Evolutionary conservation across 2,888 invertebrate genomes (phyloP), one percentile per base, ranked within the genome.

Genomic region (Sturmia bella): DNA sequence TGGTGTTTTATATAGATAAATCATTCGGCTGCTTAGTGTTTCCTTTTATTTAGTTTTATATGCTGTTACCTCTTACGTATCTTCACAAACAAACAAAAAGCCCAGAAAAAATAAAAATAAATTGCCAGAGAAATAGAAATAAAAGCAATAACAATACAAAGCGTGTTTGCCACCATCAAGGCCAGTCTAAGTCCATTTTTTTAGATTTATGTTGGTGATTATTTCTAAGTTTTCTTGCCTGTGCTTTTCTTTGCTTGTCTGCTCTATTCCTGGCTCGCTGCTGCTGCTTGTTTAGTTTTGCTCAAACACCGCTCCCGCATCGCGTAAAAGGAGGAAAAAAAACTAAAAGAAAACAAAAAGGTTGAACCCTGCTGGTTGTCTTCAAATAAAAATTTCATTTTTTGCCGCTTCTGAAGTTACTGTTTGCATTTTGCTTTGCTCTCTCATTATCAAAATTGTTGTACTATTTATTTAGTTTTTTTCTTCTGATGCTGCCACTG

Each of bases 201-300:
- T 85, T 85, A 87, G 87, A 87, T 86, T 86, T 87, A 87, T 87
- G 85, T 86, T 85, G 86, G 87, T 86, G 87, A 87, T 87, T 86
- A 87, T 86, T 86, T 86, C 86, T 87, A 86, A 86, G 86, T 86
- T 87, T 87, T 59, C 77, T 74, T 68, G 64, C 64, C 57, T 48
- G 56, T 70, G 81, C 63, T 66, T 66, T 66, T 41, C 37, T 32
- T 52, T n/a, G 45, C 64, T 39, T 45, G 39, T 45, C 48, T 48
- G 27, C 39, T 56, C 41, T 66, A 66, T 56, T 66, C 24, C 15
- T 56, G 56, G 45, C n/a, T 21, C 17, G 12, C 45, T 64, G 45
- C n/a, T 54, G 32, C 37, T 73, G 52, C 37, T 57, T 39, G 64
- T 66, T 74, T 74, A 66, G 56, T 39, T 57, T 57, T 24, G 32